Percentiles rank a stretch among this genome's conserved stretches.
phyloP scores from a whole-genome alignment of 1,140 invertebrate species.

The Nautilus pompilius region DNA sequence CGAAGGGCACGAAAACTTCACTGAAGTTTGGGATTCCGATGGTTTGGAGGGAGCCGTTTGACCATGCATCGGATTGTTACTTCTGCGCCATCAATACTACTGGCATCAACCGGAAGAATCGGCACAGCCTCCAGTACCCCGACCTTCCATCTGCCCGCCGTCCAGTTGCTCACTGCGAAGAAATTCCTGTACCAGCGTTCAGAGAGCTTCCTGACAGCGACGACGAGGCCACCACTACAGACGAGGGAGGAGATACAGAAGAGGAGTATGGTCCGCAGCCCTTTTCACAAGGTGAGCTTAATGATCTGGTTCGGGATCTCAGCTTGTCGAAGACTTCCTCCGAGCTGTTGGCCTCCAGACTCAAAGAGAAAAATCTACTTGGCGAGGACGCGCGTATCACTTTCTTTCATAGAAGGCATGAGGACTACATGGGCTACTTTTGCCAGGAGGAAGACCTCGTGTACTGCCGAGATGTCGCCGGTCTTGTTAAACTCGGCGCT shows the following conservation, averaged over 20 bases:
- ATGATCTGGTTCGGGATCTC: conserved; percentile 1
- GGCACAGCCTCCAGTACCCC: background rate
- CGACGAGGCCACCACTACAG: background rate
- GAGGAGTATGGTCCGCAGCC: background rate
- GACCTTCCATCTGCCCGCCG: background rate
- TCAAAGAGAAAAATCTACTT: background rate
- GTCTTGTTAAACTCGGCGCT: background rate
- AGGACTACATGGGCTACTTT: background rate
- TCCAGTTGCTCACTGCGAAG: background rate
- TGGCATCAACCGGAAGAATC: background rate
- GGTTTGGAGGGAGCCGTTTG: background rate
- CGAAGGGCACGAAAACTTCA: background rate
- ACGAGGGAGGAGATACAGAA: background rate
- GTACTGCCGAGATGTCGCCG: background rate
- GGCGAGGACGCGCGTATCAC: background rate
- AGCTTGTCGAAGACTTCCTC: background rate
- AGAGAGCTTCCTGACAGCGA: background rate
- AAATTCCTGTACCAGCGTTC: background rate
- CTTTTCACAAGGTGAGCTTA: background rate
- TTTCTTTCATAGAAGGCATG: background rate
- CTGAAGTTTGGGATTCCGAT: background rate
- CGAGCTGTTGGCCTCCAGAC: conserved; percentile 1
- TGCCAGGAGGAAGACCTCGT: background rate
- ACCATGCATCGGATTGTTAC: background rate
- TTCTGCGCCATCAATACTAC: background rate